Percentiles rank a stretch among this genome's conserved stretches.
Evolutionary conservation across 2,797 vertebrate genomes (phyloP).

Genomic region (Peromyscus aztecus): DNA sequence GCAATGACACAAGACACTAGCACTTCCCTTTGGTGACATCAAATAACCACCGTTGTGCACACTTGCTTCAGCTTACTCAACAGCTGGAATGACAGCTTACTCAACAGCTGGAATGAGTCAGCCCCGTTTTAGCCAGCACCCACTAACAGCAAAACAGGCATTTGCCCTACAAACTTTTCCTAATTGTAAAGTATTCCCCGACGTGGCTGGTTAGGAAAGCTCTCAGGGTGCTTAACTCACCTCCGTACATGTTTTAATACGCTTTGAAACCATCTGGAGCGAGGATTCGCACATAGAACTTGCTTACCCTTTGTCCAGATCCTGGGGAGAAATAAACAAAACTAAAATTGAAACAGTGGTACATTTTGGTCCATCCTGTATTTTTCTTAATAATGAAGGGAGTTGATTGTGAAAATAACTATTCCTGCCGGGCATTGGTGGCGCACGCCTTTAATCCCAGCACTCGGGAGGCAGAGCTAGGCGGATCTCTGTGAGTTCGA

Average conservation of each 20-base stretch:
- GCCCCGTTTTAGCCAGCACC: not conserved
- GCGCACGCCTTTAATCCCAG: too few relatives aligned
- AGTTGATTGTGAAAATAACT: constrained; percentile 40
- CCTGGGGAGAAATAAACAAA: constrained; percentile 69
- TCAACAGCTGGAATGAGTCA: not conserved
- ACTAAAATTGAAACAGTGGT: not conserved
- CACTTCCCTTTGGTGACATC: not conserved
- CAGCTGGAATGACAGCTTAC: not conserved
- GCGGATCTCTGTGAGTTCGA: too few relatives aligned
- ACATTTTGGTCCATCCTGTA: not conserved
- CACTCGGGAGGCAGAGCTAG: too few relatives aligned
- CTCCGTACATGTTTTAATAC: not conserved
- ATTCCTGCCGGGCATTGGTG: too few relatives aligned
- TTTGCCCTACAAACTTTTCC: not conserved
- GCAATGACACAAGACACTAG: not conserved
- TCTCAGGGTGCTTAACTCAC: constrained; percentile 74
- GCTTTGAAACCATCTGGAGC: not conserved
- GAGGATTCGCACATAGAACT: constrained; percentile 77
- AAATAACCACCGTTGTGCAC: not conserved
- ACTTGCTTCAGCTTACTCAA: not conserved
- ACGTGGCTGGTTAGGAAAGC: not conserved
- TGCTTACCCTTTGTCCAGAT: constrained; percentile 61
- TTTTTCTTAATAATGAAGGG: not conserved
- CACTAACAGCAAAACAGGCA: not conserved
- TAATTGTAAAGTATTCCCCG: not conserved